Conservation (phyloP, 2,888 invertebrate species). For the Apomyelois bistriatella region DNA sequence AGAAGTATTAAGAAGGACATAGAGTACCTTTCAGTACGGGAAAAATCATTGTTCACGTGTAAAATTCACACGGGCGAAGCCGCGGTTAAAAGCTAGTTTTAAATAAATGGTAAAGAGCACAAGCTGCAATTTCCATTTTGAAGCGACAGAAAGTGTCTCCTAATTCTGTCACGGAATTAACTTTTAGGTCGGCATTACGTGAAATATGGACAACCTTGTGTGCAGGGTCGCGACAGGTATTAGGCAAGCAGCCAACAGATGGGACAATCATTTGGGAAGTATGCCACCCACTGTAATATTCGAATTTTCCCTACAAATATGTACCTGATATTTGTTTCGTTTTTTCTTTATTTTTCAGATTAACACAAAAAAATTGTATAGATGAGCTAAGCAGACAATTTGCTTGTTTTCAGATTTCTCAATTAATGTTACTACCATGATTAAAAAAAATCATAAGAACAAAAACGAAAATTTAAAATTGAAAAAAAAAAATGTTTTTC, state of each 20-base stretch:
- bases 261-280: conserved; percentile 47
- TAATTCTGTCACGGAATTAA: conserved; percentile 23
- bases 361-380: too few species aligned
- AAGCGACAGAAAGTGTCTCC: neutral
- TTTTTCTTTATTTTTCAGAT: too few species aligned
- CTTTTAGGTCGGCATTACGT: conserved; percentile 25
- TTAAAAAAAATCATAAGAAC: too few species aligned
- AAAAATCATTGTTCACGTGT: too few species aligned
- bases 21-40: too few species aligned
- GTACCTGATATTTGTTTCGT: neutral
- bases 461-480: too few species aligned
- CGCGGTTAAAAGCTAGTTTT: too few species aligned
- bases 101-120: too few species aligned
- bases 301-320: conserved; percentile 6
- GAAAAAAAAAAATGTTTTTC: too few species aligned
- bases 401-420: neutral
- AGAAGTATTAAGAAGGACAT: too few species aligned
- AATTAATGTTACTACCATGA: neutral
- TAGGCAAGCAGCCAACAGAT: conserved; percentile 70
- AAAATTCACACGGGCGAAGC: too few species aligned
- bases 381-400: too few species aligned
- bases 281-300: conserved; percentile 18
- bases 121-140: neutral
- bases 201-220: conserved; percentile 36
- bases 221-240: conserved; percentile 40